Evolutionary conservation across 2,888 invertebrate genomes (phyloP).

Genomic region (Drosophila ezoana): DNA sequence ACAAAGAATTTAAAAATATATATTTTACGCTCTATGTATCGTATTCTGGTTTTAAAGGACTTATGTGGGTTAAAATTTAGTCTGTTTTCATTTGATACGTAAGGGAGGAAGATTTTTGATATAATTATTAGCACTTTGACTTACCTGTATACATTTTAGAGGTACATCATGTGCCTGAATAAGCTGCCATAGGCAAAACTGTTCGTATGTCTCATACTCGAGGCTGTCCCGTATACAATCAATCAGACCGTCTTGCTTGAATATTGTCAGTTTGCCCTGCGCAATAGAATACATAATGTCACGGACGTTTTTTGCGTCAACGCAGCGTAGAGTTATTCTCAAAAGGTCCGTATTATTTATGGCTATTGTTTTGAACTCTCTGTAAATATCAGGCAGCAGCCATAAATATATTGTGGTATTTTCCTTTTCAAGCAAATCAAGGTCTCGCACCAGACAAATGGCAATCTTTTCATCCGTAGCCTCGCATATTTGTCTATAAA

Average conservation of each 20-base stretch:
- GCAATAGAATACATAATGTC: conserved; percentile 95
- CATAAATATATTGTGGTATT: conserved; percentile 95
- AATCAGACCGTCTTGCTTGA: conserved; percentile 90
- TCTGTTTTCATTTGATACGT: too few species aligned
- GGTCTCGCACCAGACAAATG: conserved; percentile 87
- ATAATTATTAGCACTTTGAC: neutral
- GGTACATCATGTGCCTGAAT: conserved; percentile 97
- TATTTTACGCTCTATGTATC: too few species aligned
- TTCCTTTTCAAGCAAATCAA: conserved; percentile 94
- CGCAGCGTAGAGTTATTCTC: conserved; percentile 94
- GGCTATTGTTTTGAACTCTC: conserved; percentile 94
- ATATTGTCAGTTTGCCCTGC: conserved; percentile 94
- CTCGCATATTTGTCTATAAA: conserved; percentile 95
- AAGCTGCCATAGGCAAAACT: conserved; percentile 98
- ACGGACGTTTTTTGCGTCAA: conserved; percentile 96
- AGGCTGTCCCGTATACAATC: conserved; percentile 92
- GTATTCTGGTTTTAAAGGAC: too few species aligned
- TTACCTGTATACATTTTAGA: conserved; percentile 91
- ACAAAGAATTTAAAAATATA: neutral
- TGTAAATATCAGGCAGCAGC: conserved; percentile 96
- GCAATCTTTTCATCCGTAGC: conserved; percentile 88
- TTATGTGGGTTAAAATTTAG: too few species aligned
- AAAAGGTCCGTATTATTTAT: conserved; percentile 95
- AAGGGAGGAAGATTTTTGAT: too few species aligned
- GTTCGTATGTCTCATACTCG: conserved; percentile 98